Conservation (phyloP, 2,113 vertebrate genomes). For the Mus pahari region DNA sequence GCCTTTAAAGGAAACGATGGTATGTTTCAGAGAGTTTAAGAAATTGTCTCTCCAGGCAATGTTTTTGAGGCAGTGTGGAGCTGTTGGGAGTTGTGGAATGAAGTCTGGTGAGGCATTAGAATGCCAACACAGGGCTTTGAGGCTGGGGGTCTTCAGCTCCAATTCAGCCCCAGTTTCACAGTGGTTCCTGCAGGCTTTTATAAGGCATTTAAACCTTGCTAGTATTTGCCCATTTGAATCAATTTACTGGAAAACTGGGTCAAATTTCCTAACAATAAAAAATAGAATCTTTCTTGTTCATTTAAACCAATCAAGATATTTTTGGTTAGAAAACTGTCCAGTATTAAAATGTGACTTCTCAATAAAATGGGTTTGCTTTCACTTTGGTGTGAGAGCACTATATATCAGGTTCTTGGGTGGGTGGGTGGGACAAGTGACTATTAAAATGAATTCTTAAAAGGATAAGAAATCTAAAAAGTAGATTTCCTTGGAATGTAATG, state of each 20-base stretch:
- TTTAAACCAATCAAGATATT: conserved; percentile 82
- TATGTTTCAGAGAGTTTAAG: not conserved
- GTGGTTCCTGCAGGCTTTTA: conserved; percentile 15
- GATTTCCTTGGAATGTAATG: conserved; percentile 75
- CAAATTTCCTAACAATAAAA: conserved; percentile 80
- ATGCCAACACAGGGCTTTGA: not conserved
- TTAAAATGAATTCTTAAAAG: conserved; percentile 83
- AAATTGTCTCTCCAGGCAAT: not conserved
- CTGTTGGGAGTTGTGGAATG: not conserved
- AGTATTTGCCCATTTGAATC: conserved; percentile 20
- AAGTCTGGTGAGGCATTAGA: conserved; percentile 14
- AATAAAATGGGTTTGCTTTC: conserved; percentile 82
- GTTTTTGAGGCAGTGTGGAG: not conserved
- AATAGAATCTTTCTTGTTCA: conserved; percentile 77
- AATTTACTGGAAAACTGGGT: conserved; percentile 74
- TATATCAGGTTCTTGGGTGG: conserved; percentile 73
- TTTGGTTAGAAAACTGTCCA: conserved; percentile 78
- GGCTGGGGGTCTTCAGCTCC: not conserved
- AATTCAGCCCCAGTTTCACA: not conserved
- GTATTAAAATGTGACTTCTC: conserved; percentile 81
- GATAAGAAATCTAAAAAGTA: conserved; percentile 71
- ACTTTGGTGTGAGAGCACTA: conserved; percentile 73
- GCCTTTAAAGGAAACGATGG: not conserved
- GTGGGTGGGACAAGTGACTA: conserved; percentile 77
- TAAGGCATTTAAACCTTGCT: not conserved